A percentile compares a stretch with the other conserved stretches of the same genome.
phyloP scores from a whole-genome alignment of 2,113 vertebrate species.

The Gnathonemus longibarbis region DNA sequence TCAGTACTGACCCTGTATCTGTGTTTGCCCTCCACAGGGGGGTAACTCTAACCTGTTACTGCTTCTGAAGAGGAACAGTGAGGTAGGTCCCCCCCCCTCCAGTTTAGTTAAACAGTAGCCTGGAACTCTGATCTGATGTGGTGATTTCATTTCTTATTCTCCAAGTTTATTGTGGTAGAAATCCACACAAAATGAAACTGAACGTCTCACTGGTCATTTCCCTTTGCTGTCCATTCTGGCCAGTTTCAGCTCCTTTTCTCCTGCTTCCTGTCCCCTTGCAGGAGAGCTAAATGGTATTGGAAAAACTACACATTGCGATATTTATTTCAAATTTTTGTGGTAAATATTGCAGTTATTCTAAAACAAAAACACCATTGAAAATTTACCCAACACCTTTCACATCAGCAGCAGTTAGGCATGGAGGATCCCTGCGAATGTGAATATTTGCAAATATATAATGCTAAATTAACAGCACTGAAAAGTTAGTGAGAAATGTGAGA shows the following conservation, averaged over 20 bases:
- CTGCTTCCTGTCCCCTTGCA: not conserved
- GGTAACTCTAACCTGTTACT: conserved; percentile 79
- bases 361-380: not conserved
- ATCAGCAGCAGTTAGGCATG: not conserved
- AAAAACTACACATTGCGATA: not conserved
- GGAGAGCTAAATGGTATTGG: not conserved
- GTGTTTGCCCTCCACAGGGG: conserved; percentile 64
- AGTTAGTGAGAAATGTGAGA: not conserved
- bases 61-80: conserved; percentile 85
- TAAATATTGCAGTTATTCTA: not conserved
- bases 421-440: not conserved
- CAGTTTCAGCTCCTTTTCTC: too few species aligned
- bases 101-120: not conserved
- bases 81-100: conserved; percentile 64
- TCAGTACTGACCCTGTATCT: conserved; percentile 27
- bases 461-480: not conserved
- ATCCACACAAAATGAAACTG: not conserved
- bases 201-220: not conserved
- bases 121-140: not conserved
- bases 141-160: not conserved
- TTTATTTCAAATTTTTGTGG: not conserved
- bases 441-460: not conserved
- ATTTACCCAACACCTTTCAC: not conserved
- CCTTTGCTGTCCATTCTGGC: not conserved
- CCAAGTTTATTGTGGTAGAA: not conserved